Conservation (phyloP, 2,797 vertebrate genomes). For the Gadopsis bispinosus region DNA sequence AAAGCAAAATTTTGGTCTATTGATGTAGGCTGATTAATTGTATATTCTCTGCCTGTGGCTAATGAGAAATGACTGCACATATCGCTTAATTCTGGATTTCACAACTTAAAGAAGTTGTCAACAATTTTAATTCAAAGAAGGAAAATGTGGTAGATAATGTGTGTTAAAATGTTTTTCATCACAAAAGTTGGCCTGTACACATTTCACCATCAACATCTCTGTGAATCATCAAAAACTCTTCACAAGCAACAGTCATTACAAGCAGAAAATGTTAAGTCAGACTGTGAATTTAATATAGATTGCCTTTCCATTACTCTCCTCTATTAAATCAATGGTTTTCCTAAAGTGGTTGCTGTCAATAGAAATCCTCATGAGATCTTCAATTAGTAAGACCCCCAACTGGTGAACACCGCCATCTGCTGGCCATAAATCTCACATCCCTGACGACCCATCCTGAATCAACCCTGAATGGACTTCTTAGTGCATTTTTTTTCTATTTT, state of each 20-base stretch:
- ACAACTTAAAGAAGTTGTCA: slow-evolving; percentile 45
- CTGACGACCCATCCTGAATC: not conserved
- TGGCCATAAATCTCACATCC: slow-evolving; percentile 38
- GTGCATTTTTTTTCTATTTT: slow-evolving; percentile 18
- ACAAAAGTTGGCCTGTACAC: slow-evolving; percentile 22
- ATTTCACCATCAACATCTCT: slow-evolving; percentile 18
- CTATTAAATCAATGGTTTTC: slow-evolving; percentile 2
- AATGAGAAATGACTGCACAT: slow-evolving; percentile 19
- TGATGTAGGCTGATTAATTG: not conserved
- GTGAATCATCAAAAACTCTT: slow-evolving; percentile 24
- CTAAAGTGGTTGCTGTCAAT: slow-evolving; percentile 3
- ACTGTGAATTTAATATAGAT: slow-evolving; percentile 20
- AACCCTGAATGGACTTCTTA: slow-evolving; percentile 24
- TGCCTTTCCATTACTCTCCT: slow-evolving; percentile 29
- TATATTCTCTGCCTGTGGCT: not conserved
- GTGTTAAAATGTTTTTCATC: slow-evolving; percentile 40
- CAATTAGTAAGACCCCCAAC: not conserved
- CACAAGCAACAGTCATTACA: slow-evolving; percentile 19
- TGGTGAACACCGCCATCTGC: slow-evolving; percentile 58
- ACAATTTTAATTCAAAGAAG: slow-evolving; percentile 52
- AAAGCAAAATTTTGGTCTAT: not conserved
- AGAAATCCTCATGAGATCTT: slow-evolving; percentile 4
- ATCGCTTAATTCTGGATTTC: slow-evolving; percentile 21
- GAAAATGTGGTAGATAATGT: slow-evolving; percentile 12
- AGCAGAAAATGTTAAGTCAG: slow-evolving; percentile 21